A percentile compares a stretch with the other conserved stretches of the same genome.
phyloP scores from a whole-genome alignment of 2,888 invertebrate species.

The Chamaedrilus cognettii region DNA sequence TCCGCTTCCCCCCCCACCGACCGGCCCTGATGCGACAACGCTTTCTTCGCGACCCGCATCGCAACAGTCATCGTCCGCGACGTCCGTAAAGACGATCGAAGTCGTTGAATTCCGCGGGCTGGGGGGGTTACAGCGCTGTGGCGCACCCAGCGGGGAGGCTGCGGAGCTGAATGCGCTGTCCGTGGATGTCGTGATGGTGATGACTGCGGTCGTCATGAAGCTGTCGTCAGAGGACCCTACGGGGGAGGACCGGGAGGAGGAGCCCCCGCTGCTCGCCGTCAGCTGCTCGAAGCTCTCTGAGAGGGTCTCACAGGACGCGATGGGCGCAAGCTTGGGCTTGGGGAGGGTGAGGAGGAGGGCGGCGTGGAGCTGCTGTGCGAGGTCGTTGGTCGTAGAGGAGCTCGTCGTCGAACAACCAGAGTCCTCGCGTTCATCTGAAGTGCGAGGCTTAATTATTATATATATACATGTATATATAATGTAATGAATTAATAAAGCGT shows the following conservation, averaged over 20 bases:
- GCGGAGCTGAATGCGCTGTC: constrained; percentile 23
- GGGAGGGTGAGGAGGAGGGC: constrained; percentile 38
- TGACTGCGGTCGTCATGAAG: constrained; percentile 17
- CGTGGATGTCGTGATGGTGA: constrained; percentile 24
- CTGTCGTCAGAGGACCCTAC: constrained; percentile 16
- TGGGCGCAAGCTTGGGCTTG: constrained; percentile 55
- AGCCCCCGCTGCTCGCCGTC: constrained; percentile 15
- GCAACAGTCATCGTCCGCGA: background rate
- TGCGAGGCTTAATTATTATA: background rate
- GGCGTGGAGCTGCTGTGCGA: constrained; percentile 4
- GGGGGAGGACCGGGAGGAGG: constrained; percentile 9
- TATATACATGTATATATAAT: too few relatives aligned
- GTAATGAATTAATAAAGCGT: too few relatives aligned
- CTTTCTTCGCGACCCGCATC: background rate
- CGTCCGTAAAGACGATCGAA: constrained; percentile 8
- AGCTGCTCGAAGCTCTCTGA: constrained; percentile 41
- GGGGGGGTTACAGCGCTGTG: constrained; percentile 2
- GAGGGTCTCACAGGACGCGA: constrained; percentile 58
- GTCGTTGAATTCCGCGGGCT: constrained; percentile 11
- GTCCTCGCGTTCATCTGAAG: constrained; percentile 12
- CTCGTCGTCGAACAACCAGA: background rate
- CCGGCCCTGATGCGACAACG: background rate
- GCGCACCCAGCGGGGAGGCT: constrained; percentile 23
- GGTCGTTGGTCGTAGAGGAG: too few relatives aligned
- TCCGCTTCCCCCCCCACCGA: too few relatives aligned